phyloP scores from a whole-genome alignment of 1,140 invertebrate species.

The Ladona fulva region DNA sequence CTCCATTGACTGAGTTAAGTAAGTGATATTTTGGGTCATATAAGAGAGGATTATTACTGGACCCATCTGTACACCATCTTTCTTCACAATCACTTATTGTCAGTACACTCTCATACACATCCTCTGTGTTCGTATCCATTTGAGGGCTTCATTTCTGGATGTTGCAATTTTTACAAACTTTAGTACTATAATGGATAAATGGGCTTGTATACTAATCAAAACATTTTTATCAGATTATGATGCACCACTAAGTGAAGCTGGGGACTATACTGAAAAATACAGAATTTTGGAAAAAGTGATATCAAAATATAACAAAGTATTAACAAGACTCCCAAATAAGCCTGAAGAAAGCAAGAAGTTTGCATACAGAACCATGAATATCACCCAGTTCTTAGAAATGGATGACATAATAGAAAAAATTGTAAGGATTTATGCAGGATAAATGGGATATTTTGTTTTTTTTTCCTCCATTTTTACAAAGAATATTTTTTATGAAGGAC shows the following conservation, averaged over 20 bases:
- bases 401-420: constrained; percentile 29
- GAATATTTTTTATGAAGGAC: not conserved
- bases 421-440: constrained; percentile 19
- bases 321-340: constrained; percentile 33
- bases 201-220: no score
- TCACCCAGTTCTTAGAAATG: constrained; percentile 29
- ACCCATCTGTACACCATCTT: no score
- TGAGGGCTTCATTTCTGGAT: no score
- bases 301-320: constrained; percentile 32
- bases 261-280: constrained; percentile 41
- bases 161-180: no score
- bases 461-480: not conserved
- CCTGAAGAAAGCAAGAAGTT: constrained; percentile 29
- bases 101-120: no score
- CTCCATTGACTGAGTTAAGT: no score
- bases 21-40: no score
- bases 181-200: no score
- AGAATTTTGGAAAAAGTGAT: constrained; percentile 31
- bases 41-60: no score
- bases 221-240: constrained; percentile 36
- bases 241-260: constrained; percentile 42
- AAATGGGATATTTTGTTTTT: not conserved
- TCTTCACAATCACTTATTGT: no score
- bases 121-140: no score
- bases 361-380: constrained; percentile 29